phyloP scores from a whole-genome alignment of 2,888 invertebrate genomes.

The Pegoplata infirma region DNA sequence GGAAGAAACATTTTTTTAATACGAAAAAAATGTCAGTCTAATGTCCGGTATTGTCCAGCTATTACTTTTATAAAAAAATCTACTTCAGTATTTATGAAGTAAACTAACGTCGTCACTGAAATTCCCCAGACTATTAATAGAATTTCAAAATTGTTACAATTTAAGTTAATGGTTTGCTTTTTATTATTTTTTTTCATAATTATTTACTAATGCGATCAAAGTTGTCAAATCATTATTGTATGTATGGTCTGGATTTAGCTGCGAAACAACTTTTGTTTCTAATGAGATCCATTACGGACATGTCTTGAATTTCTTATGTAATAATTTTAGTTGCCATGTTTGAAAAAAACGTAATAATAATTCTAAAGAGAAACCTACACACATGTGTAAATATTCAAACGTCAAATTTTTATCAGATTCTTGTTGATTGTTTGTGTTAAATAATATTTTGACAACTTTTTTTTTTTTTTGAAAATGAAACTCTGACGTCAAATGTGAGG shows the following conservation, averaged over 20 bases:
- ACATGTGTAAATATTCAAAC: background rate
- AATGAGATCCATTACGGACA: conserved; percentile 31
- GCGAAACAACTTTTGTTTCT: conserved; percentile 15
- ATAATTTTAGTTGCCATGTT: conserved; percentile 2
- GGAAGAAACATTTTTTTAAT: too few species aligned
- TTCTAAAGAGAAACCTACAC: conserved; percentile 22
- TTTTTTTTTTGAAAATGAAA: background rate
- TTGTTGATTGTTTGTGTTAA: background rate
- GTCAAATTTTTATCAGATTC: background rate
- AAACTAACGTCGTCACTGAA: background rate
- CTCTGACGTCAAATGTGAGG: conserved; percentile 4
- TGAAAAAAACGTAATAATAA: background rate
- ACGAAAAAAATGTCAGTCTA: too few species aligned
- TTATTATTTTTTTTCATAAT: background rate
- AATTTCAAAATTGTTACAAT: background rate
- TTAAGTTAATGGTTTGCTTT: background rate
- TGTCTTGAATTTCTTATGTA: conserved; percentile 30
- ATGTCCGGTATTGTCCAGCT: too few species aligned
- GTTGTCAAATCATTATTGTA: conserved; percentile 11
- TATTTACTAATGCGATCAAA: conserved; percentile 7
- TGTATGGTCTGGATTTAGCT: conserved; percentile 1
- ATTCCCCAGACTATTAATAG: background rate
- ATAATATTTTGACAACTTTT: background rate
- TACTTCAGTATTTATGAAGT: too few species aligned
- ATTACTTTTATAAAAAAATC: too few species aligned